Evolutionary conservation across 2,797 vertebrate species (phyloP).

Genomic region (Furcifer pardalis): DNA sequence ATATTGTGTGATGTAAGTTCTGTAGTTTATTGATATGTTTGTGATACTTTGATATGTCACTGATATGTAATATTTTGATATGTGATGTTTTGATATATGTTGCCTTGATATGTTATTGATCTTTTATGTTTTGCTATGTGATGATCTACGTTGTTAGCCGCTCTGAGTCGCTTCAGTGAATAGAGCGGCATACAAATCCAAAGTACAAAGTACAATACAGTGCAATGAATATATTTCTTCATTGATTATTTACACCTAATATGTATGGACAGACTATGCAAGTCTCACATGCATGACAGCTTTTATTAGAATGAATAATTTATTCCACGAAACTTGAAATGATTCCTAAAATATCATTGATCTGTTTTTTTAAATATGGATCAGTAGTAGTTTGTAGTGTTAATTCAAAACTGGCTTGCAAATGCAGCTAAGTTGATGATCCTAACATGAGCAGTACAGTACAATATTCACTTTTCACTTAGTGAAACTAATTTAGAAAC

Average conservation of each 20-base stretch:
- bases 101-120: too few species aligned
- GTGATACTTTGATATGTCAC: too few species aligned
- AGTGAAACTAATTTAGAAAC: neutral
- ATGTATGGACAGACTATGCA: neutral
- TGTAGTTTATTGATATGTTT: too few species aligned
- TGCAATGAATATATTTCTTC: neutral
- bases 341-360: neutral
- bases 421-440: neutral
- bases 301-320: neutral
- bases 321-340: neutral
- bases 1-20: too few species aligned
- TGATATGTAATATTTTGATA: too few species aligned
- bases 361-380: neutral
- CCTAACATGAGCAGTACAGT: neutral
- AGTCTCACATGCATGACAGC: neutral
- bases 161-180: too few species aligned
- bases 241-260: neutral
- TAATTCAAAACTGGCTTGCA: neutral
- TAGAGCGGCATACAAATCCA: too few species aligned
- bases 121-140: too few species aligned
- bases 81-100: too few species aligned
- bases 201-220: too few species aligned
- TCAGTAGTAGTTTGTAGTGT: neutral
- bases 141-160: too few species aligned
- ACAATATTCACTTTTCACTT: neutral